Evolutionary conservation across 2,113 vertebrate genomes (phyloP).

Genomic region (Bubo bubo): DNA sequence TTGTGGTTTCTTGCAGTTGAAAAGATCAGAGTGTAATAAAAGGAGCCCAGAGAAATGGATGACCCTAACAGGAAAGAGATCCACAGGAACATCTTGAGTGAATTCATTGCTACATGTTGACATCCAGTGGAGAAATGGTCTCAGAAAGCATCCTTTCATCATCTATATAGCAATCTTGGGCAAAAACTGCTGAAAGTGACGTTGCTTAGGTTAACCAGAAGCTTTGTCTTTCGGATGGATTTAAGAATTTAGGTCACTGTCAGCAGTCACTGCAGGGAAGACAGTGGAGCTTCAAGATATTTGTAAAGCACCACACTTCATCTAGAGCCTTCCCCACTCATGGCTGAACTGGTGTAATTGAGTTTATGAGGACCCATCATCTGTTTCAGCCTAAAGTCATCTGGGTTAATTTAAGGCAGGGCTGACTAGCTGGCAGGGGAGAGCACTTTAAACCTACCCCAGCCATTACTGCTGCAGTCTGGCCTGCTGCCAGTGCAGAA

Average conservation of each 20-base stretch:
- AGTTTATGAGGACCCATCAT: conserved; percentile 28
- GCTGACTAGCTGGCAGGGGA: conserved; percentile 31
- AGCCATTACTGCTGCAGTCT: conserved; percentile 14
- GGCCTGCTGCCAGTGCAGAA: not conserved
- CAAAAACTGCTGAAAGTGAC: not conserved
- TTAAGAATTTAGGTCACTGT: conserved; percentile 33
- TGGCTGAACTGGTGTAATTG: not conserved
- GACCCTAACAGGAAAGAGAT: not conserved
- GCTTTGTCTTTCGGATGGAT: conserved; percentile 23
- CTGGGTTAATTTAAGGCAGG: conserved; percentile 57
- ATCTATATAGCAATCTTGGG: not conserved
- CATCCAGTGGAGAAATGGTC: not conserved
- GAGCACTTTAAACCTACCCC: conserved; percentile 20
- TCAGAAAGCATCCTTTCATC: conserved; percentile 35
- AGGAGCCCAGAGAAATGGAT: not conserved
- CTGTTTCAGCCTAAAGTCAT: conserved; percentile 29
- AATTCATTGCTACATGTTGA: conserved; percentile 7
- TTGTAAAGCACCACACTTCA: not conserved
- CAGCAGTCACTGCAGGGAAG: conserved; percentile 20
- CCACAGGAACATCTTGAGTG: conserved; percentile 4
- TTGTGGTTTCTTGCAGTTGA: not conserved
- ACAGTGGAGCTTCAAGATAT: not conserved
- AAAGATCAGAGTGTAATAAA: not conserved
- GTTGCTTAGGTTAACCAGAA: not conserved
- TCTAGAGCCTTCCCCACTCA: not conserved